Conservation (phyloP, 2,888 invertebrate species). For the Scaptomyza parva region DNA sequence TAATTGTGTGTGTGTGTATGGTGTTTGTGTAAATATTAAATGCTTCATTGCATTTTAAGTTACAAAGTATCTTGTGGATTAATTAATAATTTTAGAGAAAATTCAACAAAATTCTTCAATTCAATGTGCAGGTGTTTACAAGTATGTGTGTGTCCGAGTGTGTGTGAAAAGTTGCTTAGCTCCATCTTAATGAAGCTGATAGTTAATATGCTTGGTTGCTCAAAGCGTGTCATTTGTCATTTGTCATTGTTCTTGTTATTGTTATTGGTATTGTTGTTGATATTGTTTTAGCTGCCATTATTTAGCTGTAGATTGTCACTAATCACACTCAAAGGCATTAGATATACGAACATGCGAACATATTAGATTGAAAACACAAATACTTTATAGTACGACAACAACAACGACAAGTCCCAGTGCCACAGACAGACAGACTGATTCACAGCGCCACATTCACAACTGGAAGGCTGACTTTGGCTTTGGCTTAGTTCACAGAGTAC, state of each 20-base stretch:
- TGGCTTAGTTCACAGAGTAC: not conserved
- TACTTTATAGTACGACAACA: not conserved
- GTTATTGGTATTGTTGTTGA: constrained; percentile 19
- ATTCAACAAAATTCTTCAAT: not conserved
- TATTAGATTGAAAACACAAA: constrained; percentile 41
- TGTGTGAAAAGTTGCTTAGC: constrained; percentile 6
- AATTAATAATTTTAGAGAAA: constrained; percentile 25
- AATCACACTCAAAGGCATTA: constrained; percentile 31
- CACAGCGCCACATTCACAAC: not conserved
- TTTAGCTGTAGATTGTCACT: not conserved
- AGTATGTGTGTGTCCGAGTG: constrained; percentile 4
- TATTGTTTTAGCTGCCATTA: constrained; percentile 21
- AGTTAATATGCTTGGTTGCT: constrained; percentile 18
- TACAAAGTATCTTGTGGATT: constrained; percentile 19
- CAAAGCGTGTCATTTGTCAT: constrained; percentile 3
- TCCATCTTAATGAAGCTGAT: constrained; percentile 21
- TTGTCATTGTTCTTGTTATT: constrained; percentile 7
- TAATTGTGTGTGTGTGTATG: not conserved
- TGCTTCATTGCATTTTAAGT: not conserved
- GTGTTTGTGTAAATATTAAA: constrained; percentile 1
- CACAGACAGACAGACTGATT: constrained; percentile 5
- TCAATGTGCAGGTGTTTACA: not conserved
- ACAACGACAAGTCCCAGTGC: not conserved
- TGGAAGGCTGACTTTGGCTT: no score
- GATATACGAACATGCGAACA: constrained; percentile 27